Conservation (phyloP, 2,888 invertebrate genomes). For the Limnephilus auricula region DNA sequence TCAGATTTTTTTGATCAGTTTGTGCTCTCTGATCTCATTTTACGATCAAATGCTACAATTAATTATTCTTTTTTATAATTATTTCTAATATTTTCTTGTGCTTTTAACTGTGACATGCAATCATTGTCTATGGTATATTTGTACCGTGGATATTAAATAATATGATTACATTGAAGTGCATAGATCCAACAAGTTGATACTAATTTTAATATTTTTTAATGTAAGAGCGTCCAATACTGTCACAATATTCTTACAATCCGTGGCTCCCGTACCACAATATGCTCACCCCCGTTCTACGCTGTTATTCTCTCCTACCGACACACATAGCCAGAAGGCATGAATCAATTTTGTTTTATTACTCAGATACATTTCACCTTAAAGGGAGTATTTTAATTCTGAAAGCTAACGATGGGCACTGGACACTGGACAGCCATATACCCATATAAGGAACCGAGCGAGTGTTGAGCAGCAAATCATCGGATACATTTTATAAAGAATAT, state of each 20-base stretch:
- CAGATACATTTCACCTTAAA: not conserved
- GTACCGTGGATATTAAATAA: no score
- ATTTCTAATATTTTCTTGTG: no score
- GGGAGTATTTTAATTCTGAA: not conserved
- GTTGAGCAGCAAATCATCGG: not conserved
- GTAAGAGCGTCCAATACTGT: not conserved
- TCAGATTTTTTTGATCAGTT: no score
- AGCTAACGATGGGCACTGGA: slow-evolving; percentile 12
- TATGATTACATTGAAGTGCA: no score
- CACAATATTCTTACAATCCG: not conserved
- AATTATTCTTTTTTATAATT: no score
- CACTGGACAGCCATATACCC: not conserved
- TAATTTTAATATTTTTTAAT: no score
- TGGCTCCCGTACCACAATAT: not conserved
- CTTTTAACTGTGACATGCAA: no score
- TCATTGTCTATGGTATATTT: no score
- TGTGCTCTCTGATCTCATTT: no score
- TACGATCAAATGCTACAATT: no score
- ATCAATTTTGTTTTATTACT: slow-evolving; percentile 34
- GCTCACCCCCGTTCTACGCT: not conserved
- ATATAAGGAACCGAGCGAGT: not conserved
- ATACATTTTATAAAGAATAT: not conserved
- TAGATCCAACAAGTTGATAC: no score
- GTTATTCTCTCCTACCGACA: not conserved
- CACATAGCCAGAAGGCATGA: slow-evolving; percentile 28